Evolutionary conservation across 2,113 vertebrate genomes (phyloP).

Genomic region (Ophthalmolycus amberensis): DNA sequence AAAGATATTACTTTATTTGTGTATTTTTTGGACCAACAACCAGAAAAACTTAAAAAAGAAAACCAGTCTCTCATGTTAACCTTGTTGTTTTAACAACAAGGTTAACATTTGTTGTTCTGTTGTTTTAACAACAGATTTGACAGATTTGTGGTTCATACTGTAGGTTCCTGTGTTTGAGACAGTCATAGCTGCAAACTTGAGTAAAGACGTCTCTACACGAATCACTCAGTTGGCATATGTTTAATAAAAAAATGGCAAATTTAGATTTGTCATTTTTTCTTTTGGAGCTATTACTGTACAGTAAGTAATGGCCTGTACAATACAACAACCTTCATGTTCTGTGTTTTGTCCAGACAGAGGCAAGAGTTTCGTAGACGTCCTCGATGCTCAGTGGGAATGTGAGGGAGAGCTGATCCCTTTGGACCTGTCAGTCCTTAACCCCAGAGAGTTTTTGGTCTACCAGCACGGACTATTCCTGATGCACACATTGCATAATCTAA

Average conservation of each 20-base stretch:
- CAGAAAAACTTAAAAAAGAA: neutral
- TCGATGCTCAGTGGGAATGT: constrained; percentile 80
- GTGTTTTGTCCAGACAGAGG: constrained; percentile 62
- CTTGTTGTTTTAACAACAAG: neutral
- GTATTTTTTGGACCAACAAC: neutral
- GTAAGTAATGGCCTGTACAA: neutral
- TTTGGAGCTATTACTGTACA: neutral
- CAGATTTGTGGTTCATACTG: neutral
- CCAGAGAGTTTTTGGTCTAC: constrained; percentile 87
- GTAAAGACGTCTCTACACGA: neutral
- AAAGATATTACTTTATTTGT: neutral
- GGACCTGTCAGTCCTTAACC: constrained; percentile 78
- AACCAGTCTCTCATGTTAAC: neutral
- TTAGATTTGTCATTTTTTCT: neutral
- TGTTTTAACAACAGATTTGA: neutral
- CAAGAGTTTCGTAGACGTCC: constrained; percentile 70
- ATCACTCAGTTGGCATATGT: neutral
- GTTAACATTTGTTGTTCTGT: too few species aligned
- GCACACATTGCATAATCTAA: constrained; percentile 77
- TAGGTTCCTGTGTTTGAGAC: neutral
- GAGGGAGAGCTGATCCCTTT: constrained; percentile 80
- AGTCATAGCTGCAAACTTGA: neutral
- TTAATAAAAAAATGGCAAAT: too few species aligned
- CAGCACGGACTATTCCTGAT: constrained; percentile 87
- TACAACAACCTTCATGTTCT: neutral